Base-by-base conservation (phyloP, 2,113 vertebrate genomes). In the Rissa tridactyla region DNA sequence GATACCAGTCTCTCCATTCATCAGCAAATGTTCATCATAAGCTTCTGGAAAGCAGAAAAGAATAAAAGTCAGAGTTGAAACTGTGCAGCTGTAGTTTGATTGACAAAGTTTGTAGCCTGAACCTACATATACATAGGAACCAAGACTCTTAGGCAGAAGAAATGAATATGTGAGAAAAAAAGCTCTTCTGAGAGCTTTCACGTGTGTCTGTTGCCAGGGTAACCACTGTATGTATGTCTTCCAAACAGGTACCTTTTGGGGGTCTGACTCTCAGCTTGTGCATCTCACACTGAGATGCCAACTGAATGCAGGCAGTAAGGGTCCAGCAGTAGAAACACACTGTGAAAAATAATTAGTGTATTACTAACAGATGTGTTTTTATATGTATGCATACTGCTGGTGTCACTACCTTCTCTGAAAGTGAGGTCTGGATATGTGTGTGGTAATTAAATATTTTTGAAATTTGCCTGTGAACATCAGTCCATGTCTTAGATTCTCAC, bases 91-190 rank as follows among this genome's bases (percentile, higher is more conserved):
- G 54, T 73, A 82, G 36, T 91, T 86, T 70, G 69, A 91, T 54
- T 89, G 69, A 91, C 87, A 73, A 96, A 93, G 26, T 95, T 58
- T 90, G 65, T 91, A 89, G 49, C 44, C 46, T 75, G 82, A 86
- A 64, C 10, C 32, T 90, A 72, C 8, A 11, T 62, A 34, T 57
- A 66, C 32, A 42, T 70, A 76, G 0, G 0, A 92, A 88, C 38
- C 13, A 93, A 69, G 5, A 32, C 44, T n/a, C 9, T 40, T n/a
- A 83, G 9, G 46, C 3, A 85, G 47, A 52, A 82, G 42, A 89
- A 85, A 49, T 13, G 8, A 70, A 4, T 47, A 49, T 6, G 15
- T 81, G 70, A 86, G 62, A 66, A 86, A 78, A 78, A 90, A 79
- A 73, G 12, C 15, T 87, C 44, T 66, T 82, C 42, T 38, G 62